Percentiles rank a stretch among this genome's conserved stretches.
Conservation (phyloP, 2,888 invertebrate genomes). For the Tanypteryx hageni region DNA sequence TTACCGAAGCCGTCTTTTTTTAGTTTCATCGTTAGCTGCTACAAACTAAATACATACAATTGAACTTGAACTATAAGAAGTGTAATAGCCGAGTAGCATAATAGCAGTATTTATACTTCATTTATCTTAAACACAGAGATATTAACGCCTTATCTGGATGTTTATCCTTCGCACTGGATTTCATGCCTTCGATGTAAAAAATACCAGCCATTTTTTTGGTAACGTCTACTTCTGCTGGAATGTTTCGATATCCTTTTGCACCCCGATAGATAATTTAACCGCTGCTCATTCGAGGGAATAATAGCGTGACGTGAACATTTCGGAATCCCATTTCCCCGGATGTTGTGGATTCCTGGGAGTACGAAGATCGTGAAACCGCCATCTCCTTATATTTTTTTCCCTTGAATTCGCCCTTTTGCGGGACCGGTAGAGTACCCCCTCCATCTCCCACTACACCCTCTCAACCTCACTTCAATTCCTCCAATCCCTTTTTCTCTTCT, state of each 20-base stretch:
- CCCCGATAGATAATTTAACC: background rate
- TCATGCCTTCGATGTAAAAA: background rate
- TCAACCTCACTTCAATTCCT: background rate
- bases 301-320: conserved; percentile 51
- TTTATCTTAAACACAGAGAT: background rate
- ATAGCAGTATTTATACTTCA: too few relatives aligned
- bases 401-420: background rate
- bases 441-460: background rate
- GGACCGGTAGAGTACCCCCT: background rate
- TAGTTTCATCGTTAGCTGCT: too few relatives aligned
- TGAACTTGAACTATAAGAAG: too few relatives aligned
- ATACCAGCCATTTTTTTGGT: background rate
- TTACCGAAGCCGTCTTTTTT: too few relatives aligned
- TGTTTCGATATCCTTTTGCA: background rate
- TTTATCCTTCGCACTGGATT: background rate
- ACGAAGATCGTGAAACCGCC: conserved; percentile 39
- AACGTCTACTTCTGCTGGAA: background rate
- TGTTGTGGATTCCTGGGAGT: conserved; percentile 41
- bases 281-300: conserved; percentile 34
- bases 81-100: too few relatives aligned
- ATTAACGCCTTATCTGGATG: background rate
- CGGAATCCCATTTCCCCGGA: conserved; percentile 56
- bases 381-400: background rate
- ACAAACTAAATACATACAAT: too few relatives aligned
- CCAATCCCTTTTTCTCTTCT: background rate